Base-by-base conservation (phyloP, 2,888 invertebrate species). In the Dasypogon diadema region DNA sequence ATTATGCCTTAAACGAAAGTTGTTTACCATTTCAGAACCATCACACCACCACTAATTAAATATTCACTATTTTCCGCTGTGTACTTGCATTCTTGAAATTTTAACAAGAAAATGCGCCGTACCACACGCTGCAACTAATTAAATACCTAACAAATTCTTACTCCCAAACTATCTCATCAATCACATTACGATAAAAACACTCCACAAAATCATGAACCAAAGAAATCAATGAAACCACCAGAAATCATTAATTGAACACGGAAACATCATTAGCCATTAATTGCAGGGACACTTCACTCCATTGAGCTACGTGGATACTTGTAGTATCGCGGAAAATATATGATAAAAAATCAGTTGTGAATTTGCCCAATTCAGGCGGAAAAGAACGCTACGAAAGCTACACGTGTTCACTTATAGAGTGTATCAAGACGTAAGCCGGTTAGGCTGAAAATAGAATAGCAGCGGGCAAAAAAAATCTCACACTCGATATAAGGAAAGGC, bases 381-480 rank as follows among this genome's bases (percentile, higher is more conserved):
- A 37, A 60, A 21, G 37, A 60, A 21, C 60, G 37, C 42, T 14
- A 18, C n/a, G 60, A 18, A 1, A 2, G 22, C 10, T 30, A 60
- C 60, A 60, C 60, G 60, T 37, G 60, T 60, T 42, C 42, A 42
- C 42, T 12, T 12, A 42, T 42, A 6, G 42, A 12, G 42, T 8
- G 60, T 60, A 60, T 37, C 37, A 37, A 12, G 42, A 60, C 60
- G 37, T 60, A 34, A 37, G 34, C 8, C 8, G n/a, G 37, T 14
- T 30, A 8, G 26, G n/a, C 21, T 37, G 21, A 6, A 60, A 60
- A 60, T 60, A 60, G 60, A 60, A 60, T 37, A 37, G 34, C 21
- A 34, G 34, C 12, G 16, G 34, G 16, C 60, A 30, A 21, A 60
- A 55, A 55, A 60, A 60, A 60, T 34, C 60, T 60, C 60, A 60